Percentiles rank a stretch among this genome's conserved stretches.
These are phyloP conservation scores for Aldrovandia affinis DNA, from an alignment of 2,797 vertebrate species.

Conservation along the genomic window DNA sequence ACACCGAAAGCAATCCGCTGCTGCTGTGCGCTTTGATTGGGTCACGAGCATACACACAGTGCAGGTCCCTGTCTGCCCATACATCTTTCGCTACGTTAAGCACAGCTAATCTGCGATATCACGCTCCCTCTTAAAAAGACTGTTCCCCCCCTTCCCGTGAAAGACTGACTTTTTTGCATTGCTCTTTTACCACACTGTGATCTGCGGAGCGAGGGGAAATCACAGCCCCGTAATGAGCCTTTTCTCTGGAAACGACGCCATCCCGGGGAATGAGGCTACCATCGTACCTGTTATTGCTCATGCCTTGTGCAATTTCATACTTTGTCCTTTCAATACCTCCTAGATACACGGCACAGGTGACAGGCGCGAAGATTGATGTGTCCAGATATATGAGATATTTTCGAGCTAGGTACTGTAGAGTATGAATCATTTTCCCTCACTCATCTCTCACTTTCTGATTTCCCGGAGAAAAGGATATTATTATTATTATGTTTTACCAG, in stretches of 20 bases:
- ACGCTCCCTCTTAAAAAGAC: neutral
- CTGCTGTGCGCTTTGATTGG: neutral
- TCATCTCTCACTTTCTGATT: slow-evolving; percentile 14
- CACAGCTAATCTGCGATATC: neutral
- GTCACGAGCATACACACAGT: neutral
- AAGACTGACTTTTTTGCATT: neutral
- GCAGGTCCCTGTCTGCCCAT: neutral
- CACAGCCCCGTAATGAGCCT: neutral
- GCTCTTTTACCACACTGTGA: slow-evolving; percentile 14
- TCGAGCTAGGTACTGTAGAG: neutral
- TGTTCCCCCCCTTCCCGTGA: neutral
- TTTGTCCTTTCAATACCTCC: neutral
- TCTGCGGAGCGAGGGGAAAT: neutral
- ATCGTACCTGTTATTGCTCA: neutral
- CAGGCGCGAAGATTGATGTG: neutral
- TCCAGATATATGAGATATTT: neutral
- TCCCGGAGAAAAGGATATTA: neutral
- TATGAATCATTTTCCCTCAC: neutral
- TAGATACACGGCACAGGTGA: neutral
- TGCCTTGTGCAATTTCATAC: neutral
- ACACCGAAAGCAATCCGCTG: neutral
- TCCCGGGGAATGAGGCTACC: neutral
- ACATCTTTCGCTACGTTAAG: neutral
- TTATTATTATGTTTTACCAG: slow-evolving; percentile 4
- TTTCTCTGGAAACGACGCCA: neutral